Evolutionary conservation across 30 jellyfish, hydroid and myxozoan species (phyloP).

Genomic region (Nemopilema nomurai): DNA sequence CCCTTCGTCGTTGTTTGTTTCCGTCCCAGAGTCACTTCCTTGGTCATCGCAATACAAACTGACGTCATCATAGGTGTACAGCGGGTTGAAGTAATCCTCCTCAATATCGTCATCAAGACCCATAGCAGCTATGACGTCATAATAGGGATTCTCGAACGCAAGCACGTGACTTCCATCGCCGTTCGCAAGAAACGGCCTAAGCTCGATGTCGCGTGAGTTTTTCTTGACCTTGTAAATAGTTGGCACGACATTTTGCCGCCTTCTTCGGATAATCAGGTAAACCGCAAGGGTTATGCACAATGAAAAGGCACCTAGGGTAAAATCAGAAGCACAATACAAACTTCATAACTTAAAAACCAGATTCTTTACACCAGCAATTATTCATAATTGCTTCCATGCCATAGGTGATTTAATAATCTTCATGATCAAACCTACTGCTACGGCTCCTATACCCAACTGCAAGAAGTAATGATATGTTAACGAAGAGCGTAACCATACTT

Average conservation of each 20-base stretch:
- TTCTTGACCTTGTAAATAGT: slow-evolving; percentile 83
- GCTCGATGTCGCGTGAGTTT: slow-evolving; percentile 84
- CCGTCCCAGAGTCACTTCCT: slow-evolving; percentile 77
- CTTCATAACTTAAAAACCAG: no score
- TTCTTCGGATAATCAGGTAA: slow-evolving; percentile 33
- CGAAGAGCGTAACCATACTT: no score
- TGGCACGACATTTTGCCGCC: slow-evolving; percentile 54
- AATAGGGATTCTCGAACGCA: slow-evolving; percentile 94
- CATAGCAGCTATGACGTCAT: slow-evolving; percentile 99
- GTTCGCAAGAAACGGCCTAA: slow-evolving; percentile 75
- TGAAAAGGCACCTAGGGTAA: slow-evolving; percentile 44
- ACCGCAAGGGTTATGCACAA: slow-evolving; percentile 40
- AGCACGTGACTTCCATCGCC: slow-evolving; percentile 82
- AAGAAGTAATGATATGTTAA: no score
- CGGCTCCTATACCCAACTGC: no score
- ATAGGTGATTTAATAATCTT: no score
- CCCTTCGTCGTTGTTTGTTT: slow-evolving; percentile 71
- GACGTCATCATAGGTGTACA: slow-evolving; percentile 65
- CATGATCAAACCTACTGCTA: no score
- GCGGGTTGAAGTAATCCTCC: slow-evolving; percentile 92
- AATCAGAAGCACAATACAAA: not conserved
- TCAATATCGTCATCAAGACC: slow-evolving; percentile 98
- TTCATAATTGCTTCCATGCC: no score
- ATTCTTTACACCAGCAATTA: no score
- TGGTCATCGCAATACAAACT: slow-evolving; percentile 64